Evolutionary conservation across 2,888 invertebrate species (phyloP).

Genomic region (Epinotia ramella): DNA sequence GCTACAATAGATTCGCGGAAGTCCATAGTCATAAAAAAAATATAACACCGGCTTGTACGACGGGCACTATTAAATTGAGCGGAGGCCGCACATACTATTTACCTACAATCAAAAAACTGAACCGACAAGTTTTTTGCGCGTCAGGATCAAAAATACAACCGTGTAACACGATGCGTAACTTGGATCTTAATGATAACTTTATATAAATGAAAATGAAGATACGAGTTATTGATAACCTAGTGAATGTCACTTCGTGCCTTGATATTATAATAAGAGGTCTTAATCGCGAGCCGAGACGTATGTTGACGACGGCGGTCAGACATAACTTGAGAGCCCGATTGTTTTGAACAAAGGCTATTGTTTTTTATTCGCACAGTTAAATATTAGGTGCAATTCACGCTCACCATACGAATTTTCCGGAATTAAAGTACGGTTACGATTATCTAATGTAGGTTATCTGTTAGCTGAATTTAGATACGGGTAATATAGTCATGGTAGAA

Average conservation of each 20-base stretch:
- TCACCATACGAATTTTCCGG: slow-evolving; percentile 62
- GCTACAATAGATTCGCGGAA: slow-evolving; percentile 50
- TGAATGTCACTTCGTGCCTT: slow-evolving; percentile 30
- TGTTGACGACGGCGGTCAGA: slow-evolving; percentile 63
- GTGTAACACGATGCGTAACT: slow-evolving; percentile 72
- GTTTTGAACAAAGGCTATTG: slow-evolving; percentile 80
- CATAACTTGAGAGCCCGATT: slow-evolving; percentile 70
- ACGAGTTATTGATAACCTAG: slow-evolving; percentile 8
- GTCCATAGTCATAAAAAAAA: slow-evolving; percentile 28
- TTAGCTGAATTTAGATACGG: slow-evolving; percentile 30
- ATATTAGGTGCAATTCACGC: slow-evolving; percentile 57
- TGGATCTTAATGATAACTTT: slow-evolving; percentile 47
- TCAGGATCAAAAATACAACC: slow-evolving; percentile 56
- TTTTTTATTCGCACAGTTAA: slow-evolving; percentile 75
- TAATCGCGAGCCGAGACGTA: slow-evolving; percentile 53
- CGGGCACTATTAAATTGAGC: slow-evolving; percentile 50
- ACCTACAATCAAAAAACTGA: slow-evolving; percentile 71
- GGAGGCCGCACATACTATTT: slow-evolving; percentile 72
- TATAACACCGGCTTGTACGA: slow-evolving; percentile 35
- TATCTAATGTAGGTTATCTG: slow-evolving; percentile 49
- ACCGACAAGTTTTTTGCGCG: slow-evolving; percentile 72
- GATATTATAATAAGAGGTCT: slow-evolving; percentile 39
- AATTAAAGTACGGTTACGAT: slow-evolving; percentile 55
- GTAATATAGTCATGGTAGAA: slow-evolving; percentile 19
- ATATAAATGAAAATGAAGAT: slow-evolving; percentile 25